Evolutionary conservation across 2,113 vertebrate genomes (phyloP).

Genomic region (Collichthys lucidus): DNA sequence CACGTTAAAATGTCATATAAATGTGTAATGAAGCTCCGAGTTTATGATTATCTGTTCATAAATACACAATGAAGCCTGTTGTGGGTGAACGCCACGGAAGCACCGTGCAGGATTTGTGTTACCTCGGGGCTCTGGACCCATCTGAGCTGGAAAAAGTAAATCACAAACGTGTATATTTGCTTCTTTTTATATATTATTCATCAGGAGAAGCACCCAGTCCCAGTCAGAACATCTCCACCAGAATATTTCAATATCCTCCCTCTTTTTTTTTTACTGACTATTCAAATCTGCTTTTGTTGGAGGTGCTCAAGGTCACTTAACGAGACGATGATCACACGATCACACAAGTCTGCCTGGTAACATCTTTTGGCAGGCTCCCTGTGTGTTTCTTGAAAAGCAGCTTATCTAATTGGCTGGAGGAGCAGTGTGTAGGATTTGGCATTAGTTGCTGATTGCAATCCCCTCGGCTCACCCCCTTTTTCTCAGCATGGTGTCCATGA

Average conservation of each 20-base stretch:
- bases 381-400: background rate
- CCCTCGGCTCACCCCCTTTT: too few species aligned
- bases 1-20: slow-evolving; percentile 70
- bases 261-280: background rate
- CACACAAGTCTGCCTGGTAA: background rate
- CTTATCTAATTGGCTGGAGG: background rate
- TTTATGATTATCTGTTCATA: slow-evolving; percentile 55
- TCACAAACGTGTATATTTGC: slow-evolving; percentile 45
- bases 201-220: slow-evolving; percentile 9
- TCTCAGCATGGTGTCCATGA: too few species aligned
- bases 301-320: background rate
- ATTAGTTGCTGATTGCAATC: too few species aligned
- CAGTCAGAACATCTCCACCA: slow-evolving; percentile 2
- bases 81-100: slow-evolving; percentile 10
- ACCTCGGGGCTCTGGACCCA: slow-evolving; percentile 29
- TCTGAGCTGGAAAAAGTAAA: slow-evolving; percentile 38
- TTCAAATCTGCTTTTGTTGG: slow-evolving; percentile 9
- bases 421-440: too few species aligned
- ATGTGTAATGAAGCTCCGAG: slow-evolving; percentile 71
- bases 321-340: background rate
- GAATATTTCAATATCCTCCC: slow-evolving; percentile 11
- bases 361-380: background rate
- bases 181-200: slow-evolving; percentile 59
- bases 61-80: slow-evolving; percentile 60
- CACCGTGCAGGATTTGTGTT: background rate